Conservation (phyloP, 2,113 vertebrate species). For the Lagopus muta region DNA sequence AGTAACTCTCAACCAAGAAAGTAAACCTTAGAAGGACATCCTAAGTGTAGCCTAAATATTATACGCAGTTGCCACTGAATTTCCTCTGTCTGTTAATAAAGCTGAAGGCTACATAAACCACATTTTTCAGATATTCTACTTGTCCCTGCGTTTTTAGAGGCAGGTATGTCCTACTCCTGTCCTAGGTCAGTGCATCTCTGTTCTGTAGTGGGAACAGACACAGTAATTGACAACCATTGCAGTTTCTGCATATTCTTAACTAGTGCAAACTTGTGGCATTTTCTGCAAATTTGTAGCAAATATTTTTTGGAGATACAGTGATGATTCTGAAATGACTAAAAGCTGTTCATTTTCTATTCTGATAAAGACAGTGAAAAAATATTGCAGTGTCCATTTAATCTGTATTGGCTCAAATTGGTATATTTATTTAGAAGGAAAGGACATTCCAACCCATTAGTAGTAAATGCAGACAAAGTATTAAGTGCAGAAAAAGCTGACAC, state of each 20-base stretch:
- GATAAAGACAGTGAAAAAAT: not conserved
- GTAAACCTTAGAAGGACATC: not conserved
- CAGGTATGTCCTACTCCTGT: not conserved
- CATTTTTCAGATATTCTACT: not conserved
- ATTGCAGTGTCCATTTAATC: not conserved
- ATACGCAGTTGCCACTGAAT: not conserved
- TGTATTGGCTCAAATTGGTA: not conserved
- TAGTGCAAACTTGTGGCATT: not conserved
- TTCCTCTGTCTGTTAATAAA: not conserved
- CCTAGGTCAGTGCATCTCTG: not conserved
- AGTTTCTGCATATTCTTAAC: not conserved
- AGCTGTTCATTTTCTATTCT: not conserved
- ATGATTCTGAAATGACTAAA: not conserved
- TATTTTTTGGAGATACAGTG: not conserved
- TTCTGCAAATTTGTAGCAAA: not conserved
- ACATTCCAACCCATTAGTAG: not conserved
- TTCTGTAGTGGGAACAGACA: not conserved
- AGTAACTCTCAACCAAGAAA: conserved; percentile 1
- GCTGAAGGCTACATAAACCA: not conserved
- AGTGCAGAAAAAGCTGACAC: not conserved
- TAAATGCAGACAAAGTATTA: not conserved
- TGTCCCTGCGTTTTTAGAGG: not conserved
- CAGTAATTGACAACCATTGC: not conserved
- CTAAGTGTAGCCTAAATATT: not conserved
- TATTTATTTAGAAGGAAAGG: not conserved